Evolutionary conservation across 1,140 invertebrate genomes (phyloP).

Genomic region (Spodoptera frugiperda): DNA sequence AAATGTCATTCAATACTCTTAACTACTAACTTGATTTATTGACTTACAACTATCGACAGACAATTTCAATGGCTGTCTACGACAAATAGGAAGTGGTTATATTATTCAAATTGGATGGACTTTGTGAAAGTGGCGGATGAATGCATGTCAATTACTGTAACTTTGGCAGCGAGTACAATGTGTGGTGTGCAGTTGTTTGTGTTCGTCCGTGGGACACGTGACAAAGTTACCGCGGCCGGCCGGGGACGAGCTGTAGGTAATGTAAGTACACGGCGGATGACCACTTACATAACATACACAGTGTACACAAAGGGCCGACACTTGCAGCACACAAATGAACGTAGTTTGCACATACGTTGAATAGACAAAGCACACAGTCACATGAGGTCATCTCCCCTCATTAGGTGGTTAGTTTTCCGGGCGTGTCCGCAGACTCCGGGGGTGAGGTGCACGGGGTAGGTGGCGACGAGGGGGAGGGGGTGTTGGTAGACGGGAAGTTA

Average conservation of each 20-base stretch:
- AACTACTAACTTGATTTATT: neutral
- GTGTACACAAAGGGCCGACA: slow-evolving; percentile 76
- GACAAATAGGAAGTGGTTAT: slow-evolving; percentile 32
- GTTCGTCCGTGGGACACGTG: slow-evolving; percentile 16
- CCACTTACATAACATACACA: slow-evolving; percentile 78
- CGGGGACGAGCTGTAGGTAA: slow-evolving; percentile 47
- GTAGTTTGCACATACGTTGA: slow-evolving; percentile 76
- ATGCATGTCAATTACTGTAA: slow-evolving; percentile 45
- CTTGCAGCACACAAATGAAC: slow-evolving; percentile 67
- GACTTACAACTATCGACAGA: neutral
- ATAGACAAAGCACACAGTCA: slow-evolving; percentile 84
- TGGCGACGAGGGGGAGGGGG: slow-evolving; percentile 56
- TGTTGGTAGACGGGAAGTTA: slow-evolving; percentile 75
- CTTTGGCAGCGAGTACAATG: slow-evolving; percentile 12
- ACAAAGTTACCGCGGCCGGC: slow-evolving; percentile 39
- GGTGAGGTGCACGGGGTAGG: slow-evolving; percentile 60
- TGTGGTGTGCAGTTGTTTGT: slow-evolving; percentile 14
- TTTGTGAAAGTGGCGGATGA: slow-evolving; percentile 39
- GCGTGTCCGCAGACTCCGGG: slow-evolving; percentile 84
- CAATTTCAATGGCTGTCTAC: neutral
- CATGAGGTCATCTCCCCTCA: slow-evolving; percentile 85
- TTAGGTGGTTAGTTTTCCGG: slow-evolving; percentile 86
- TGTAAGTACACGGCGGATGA: slow-evolving; percentile 51
- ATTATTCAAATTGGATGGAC: slow-evolving; percentile 34
- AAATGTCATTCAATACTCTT: neutral